Conservation (phyloP, 1,140 invertebrate species). For the Zaprionus davidi region DNA sequence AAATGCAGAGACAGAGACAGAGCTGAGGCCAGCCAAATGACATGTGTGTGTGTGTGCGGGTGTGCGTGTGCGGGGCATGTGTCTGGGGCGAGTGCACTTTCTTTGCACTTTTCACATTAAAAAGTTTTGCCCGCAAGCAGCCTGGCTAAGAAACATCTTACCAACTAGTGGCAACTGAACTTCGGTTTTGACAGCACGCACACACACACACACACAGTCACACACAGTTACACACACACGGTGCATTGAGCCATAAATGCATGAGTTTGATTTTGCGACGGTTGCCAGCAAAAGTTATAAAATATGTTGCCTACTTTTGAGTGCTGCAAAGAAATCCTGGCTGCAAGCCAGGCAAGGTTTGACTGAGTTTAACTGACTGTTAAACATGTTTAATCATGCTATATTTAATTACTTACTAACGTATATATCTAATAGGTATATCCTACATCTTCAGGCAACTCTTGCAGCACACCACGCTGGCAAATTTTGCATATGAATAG, state of each 20-base stretch:
- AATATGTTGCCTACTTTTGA: background rate
- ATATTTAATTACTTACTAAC: background rate
- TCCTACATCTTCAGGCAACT: slow-evolving; percentile 18
- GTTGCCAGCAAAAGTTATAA: slow-evolving; percentile 6
- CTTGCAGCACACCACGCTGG: slow-evolving; percentile 46
- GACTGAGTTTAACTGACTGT: background rate
- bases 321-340: background rate
- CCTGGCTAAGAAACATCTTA: slow-evolving; percentile 45
- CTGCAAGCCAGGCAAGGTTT: background rate
- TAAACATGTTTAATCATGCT: background rate
- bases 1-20: slow-evolving; percentile 73
- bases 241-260: slow-evolving; percentile 71
- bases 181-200: slow-evolving; percentile 72
- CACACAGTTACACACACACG: slow-evolving; percentile 13
- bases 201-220: slow-evolving; percentile 36
- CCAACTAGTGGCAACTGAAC: slow-evolving; percentile 51
- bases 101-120: slow-evolving; percentile 81
- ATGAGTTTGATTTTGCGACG: slow-evolving; percentile 61
- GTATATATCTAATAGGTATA: background rate
- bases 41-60: slow-evolving; percentile 33
- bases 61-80: slow-evolving; percentile 40
- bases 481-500: slow-evolving; percentile 80
- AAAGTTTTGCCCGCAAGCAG: slow-evolving; percentile 76
- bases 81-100: slow-evolving; percentile 62
- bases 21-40: slow-evolving; percentile 48